These are phyloP conservation scores for Podabrus alpinus DNA, from an alignment of 2,888 invertebrate species.

Conservation along the genomic window DNA sequence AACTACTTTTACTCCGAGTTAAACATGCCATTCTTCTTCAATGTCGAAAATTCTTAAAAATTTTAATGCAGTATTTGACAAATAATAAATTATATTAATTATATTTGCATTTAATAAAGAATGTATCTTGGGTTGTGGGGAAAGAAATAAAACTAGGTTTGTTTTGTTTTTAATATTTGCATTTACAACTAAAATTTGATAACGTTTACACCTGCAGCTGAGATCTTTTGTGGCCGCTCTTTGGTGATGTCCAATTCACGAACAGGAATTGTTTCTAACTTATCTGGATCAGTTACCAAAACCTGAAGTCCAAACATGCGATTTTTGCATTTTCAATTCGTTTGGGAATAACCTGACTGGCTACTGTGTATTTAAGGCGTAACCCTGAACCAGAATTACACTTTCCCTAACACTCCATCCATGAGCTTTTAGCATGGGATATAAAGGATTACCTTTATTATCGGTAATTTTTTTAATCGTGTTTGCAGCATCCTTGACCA, in stretches of 20 bases:
- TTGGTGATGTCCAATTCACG: conserved; percentile 97
- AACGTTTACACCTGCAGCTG: conserved; percentile 93
- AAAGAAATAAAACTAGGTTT: too few species aligned
- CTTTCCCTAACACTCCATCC: conserved; percentile 95
- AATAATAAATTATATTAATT: too few species aligned
- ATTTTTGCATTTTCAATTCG: conserved; percentile 92
- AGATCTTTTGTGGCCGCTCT: conserved; percentile 93
- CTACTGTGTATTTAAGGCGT: conserved; percentile 97
- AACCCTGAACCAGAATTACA: conserved; percentile 83
- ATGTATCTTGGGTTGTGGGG: too few species aligned
- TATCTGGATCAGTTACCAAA: conserved; percentile 90
- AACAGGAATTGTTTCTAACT: conserved; percentile 88
- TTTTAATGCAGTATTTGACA: too few species aligned
- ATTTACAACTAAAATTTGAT: too few species aligned
- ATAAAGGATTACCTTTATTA: conserved; percentile 78
- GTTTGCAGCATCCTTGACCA: conserved; percentile 94
- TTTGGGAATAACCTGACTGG: conserved; percentile 92
- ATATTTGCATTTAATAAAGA: too few species aligned
- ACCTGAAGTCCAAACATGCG: conserved; percentile 95
- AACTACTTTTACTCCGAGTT: too few species aligned
- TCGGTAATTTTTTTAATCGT: conserved; percentile 90
- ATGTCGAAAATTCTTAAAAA: too few species aligned
- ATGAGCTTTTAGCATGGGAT: conserved; percentile 96
- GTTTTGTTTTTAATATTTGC: too few species aligned
- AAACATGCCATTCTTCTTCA: too few species aligned